Percentiles rank a stretch among this genome's conserved stretches.
phyloP scores from a whole-genome alignment of 2,888 invertebrate species.

The Phrixothrix hirtus region DNA sequence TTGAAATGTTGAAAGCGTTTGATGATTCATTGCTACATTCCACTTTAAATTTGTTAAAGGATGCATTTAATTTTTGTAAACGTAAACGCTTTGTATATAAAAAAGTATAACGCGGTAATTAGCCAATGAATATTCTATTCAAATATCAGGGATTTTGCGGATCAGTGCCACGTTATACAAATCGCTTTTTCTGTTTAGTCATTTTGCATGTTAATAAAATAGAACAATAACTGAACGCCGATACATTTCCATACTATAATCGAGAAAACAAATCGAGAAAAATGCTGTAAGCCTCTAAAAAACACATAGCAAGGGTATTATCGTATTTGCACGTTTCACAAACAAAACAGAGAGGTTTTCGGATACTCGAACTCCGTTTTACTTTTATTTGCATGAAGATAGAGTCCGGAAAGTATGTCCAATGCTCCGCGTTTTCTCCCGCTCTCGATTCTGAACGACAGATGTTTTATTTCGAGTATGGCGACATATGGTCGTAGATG shows the following conservation, averaged over 20 bases:
- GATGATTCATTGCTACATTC: neutral
- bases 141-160: conserved; percentile 30
- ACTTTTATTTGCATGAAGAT: conserved; percentile 39
- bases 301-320: conserved; percentile 32
- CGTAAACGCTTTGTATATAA: conserved; percentile 7
- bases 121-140: conserved; percentile 36
- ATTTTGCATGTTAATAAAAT: conserved; percentile 42
- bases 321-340: conserved; percentile 36
- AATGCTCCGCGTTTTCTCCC: conserved; percentile 19
- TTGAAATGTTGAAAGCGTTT: neutral
- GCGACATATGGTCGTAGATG: conserved; percentile 33
- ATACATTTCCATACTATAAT: conserved; percentile 42
- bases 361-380: conserved; percentile 23
- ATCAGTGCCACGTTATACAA: conserved; percentile 13
- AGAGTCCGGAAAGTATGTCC: conserved; percentile 35
- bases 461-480: conserved; percentile 28
- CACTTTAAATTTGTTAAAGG: conserved; percentile 1
- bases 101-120: conserved; percentile 18
- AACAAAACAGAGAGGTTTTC: conserved; percentile 33
- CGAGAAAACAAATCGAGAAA: conserved; percentile 42
- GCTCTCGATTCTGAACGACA: conserved; percentile 21
- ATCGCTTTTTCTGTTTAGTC: conserved; percentile 34
- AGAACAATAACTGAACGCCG: conserved; percentile 33
- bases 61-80: conserved; percentile 8
- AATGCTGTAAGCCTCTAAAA: conserved; percentile 34